phyloP scores from a whole-genome alignment of 2,888 invertebrate genomes.

The Andrena camellia region DNA sequence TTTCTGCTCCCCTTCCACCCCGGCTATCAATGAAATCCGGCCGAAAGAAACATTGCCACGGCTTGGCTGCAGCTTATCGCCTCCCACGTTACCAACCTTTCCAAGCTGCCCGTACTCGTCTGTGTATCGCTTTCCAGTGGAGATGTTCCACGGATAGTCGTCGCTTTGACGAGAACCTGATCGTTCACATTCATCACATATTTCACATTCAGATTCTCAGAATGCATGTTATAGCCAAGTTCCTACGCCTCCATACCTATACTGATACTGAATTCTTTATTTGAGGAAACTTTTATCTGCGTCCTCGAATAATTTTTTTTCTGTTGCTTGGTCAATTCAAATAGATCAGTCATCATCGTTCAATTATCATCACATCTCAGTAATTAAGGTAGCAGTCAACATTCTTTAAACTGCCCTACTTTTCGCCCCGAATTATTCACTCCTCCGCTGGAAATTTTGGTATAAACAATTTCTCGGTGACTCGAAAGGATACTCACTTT shows the following conservation, averaged over 20 bases:
- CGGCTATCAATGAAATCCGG: conserved; percentile 6
- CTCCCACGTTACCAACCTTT: neutral
- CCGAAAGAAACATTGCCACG: conserved; percentile 40
- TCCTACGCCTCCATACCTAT: too few species aligned
- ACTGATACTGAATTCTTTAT: too few species aligned
- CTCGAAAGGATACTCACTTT: too few species aligned
- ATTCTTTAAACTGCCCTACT: neutral
- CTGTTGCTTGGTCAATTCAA: too few species aligned
- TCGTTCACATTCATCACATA: neutral
- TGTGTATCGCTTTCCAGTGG: neutral
- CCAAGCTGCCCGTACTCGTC: conserved; percentile 17
- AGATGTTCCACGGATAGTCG: neutral
- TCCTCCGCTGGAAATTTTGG: neutral
- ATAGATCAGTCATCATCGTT: neutral
- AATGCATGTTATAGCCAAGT: neutral
- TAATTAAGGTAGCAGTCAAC: too few species aligned
- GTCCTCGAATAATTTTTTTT: too few species aligned
- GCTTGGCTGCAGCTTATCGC: conserved; percentile 36
- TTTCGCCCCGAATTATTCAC: neutral
- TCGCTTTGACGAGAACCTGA: neutral
- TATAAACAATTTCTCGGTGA: too few species aligned
- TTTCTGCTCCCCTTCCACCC: conserved; percentile 4
- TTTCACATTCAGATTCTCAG: neutral
- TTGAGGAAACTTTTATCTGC: too few species aligned
- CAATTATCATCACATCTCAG: neutral